These are phyloP conservation scores for Heterotilapia buettikoferi DNA, from an alignment of 2,113 vertebrate genomes.

Conservation along the genomic window DNA sequence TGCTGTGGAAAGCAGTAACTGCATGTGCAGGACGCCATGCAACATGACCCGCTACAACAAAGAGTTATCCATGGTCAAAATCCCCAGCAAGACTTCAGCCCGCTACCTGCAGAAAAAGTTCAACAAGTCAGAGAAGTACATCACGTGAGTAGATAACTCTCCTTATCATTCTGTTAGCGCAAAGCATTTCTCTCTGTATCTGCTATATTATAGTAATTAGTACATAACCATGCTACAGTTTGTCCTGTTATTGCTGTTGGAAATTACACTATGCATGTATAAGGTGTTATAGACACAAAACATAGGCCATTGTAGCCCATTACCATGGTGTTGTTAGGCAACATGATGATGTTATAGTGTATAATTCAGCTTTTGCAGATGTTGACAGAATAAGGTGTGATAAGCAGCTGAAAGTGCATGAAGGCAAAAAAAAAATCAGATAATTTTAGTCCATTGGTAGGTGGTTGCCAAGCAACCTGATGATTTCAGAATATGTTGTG, in stretches of 20 bases:
- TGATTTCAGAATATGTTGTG: background rate
- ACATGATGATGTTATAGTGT: background rate
- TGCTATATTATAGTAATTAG: background rate
- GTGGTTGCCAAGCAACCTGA: background rate
- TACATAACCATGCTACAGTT: background rate
- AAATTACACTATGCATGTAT: background rate
- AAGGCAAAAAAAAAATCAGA: background rate
- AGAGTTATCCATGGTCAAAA: constrained; percentile 99
- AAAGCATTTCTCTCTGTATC: background rate
- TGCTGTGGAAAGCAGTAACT: constrained; percentile 87
- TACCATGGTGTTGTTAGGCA: background rate
- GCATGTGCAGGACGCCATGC: constrained; percentile 92
- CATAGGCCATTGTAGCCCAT: background rate
- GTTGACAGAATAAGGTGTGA: background rate
- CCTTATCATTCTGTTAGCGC: background rate
- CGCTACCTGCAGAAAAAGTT: constrained; percentile 99
- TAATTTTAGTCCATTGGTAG: background rate
- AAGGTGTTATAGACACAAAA: background rate
- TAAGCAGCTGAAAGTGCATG: background rate
- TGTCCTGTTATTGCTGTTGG: background rate
- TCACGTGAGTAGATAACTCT: constrained; percentile 78
- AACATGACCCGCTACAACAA: constrained; percentile 98
- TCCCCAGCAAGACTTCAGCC: constrained; percentile 96
- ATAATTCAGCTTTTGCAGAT: background rate
- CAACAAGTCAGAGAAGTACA: constrained; percentile 97